A percentile compares a stretch with the other conserved stretches of the same genome.
phyloP scores from a whole-genome alignment of 1,140 invertebrate species.

The Lycorma delicatula region DNA sequence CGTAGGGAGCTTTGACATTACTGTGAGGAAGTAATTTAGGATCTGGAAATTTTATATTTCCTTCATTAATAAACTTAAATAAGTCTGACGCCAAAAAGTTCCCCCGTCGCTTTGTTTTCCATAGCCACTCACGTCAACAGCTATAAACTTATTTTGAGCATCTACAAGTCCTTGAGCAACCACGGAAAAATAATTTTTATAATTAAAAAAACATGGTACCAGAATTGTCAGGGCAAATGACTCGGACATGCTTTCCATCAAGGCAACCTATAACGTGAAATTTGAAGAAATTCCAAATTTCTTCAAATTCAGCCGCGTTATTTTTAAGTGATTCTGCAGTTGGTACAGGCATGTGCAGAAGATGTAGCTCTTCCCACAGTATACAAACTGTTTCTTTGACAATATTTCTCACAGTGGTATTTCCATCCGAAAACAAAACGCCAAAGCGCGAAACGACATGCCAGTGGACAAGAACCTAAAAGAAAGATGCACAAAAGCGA shows the following conservation, averaged over 20 bases:
- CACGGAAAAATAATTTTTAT: constrained; percentile 35
- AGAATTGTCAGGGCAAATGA: constrained; percentile 24
- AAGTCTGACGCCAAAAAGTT: constrained; percentile 19
- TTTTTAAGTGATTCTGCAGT: constrained; percentile 23
- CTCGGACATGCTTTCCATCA: constrained; percentile 11
- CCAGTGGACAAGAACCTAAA: no score
- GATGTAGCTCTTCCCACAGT: constrained; percentile 20
- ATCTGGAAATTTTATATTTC: constrained; percentile 7
- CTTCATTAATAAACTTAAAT: neutral
- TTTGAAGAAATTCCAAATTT: constrained; percentile 35
- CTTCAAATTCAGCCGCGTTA: constrained; percentile 27
- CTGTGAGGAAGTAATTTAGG: constrained; percentile 8
- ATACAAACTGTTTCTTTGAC: no score
- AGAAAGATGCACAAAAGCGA: no score
- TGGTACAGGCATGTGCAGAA: constrained; percentile 22
- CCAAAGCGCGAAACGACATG: no score
- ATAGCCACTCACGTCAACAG: constrained; percentile 40
- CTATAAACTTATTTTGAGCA: constrained; percentile 39
- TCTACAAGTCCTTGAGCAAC: constrained; percentile 42
- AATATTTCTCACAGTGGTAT: no score
- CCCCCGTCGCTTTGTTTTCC: constrained; percentile 37
- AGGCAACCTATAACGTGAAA: constrained; percentile 15
- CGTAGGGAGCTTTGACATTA: constrained; percentile 11
- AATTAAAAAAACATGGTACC: constrained; percentile 33
- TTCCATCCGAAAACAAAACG: no score